Base-by-base conservation (phyloP, 1,140 invertebrate species). In the Mactra quadrangularis region DNA sequence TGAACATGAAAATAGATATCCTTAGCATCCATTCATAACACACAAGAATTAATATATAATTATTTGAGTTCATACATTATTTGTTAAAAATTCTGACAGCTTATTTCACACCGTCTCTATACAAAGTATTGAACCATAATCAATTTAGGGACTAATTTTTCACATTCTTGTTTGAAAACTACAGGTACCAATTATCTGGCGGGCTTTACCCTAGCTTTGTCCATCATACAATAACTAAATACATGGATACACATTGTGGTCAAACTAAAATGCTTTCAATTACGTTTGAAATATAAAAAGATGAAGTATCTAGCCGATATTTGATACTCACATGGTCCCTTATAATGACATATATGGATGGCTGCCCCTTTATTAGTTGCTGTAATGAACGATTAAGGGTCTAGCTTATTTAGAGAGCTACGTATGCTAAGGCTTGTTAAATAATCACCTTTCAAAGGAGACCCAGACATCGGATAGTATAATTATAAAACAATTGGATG, bases 341-440 rank as follows among this genome's bases (percentile, higher is more conserved):
- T 9, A 57, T 62, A 64, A 66, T 78, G 76, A 78, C 76, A 78
- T 66, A 55, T 68, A 68, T 78, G 76, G 62, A 78, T 55, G 76
- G 31, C 7, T 33, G 52, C 13, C 59, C 60, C 41, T 64, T 66
- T 41, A 55, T 78, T 19, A 47, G 55, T 53, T n/a, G 41, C 27
- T 33, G 38, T 76, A 62, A 62, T 76, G 72, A 62, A 76, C 72
- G 41, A 50, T 59, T 59, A 29, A 31, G 41, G 19, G 27, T 25
- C 38, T 66, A 66, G 41, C 50, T 9, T 78, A 59, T 33, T 45
- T 78, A 62, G 76, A 68, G 41, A n/a, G 76, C 33, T 41, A 27
- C 33, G 27, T 64, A 22, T 38, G 41, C 55, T 41, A 52, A 53
- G 19, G 47, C 50, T 25, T 55, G 74, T 60, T 62, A 76, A 62